Base-by-base conservation (phyloP, 2,113 vertebrate genomes). In the Acrocephalus arundinaceus region DNA sequence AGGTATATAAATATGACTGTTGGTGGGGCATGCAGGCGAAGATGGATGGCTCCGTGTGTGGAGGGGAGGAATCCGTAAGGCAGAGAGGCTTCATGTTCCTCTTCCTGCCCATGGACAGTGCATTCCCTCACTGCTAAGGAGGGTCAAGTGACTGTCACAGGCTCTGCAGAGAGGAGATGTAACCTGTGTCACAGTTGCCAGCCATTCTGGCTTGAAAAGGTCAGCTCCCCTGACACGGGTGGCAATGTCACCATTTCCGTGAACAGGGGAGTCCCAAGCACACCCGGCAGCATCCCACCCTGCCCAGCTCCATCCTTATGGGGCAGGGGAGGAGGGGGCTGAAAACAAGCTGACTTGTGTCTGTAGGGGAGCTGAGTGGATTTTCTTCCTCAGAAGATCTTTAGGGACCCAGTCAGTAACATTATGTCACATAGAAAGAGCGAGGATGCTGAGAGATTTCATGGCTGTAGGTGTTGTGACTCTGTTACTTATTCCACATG, bases 81-180 rank as follows among this genome's bases (percentile, higher is more conserved):
- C 66, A 62, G 54, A 52, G 67, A 57, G 67, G 67, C 55, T 89
- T 51, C 20, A 0, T 15, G 46, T 9, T 28, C 58, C 70, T n/a
- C 65, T 51, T 43, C 15, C 77, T 28, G 30, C 2, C 62, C 5
- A 0, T 25, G 68, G 57, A 15, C 63, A 15, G 11, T 2, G 66
- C 4, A 1, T 58, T 75, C 5, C 1, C 57, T 35, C 20, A 0
- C 43, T 75, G 73, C 93, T 84, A 6, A 90, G 92, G 68, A 96
- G 93, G 90, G 93, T 76, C 95, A 94, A 97, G 90, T 45, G 94
- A n/a, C 92, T 94, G 95, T 90, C 92, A 80, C 46, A 20, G 84
- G 2, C 84, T 89, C 11, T 39, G 80, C 65, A 23, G 10, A 1
- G 59, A 51, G 74, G 85, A 68, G 39, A 67, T 76, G 79, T 62